phyloP scores from a whole-genome alignment of 2,113 vertebrate genomes.

The Setophaga coronata region DNA sequence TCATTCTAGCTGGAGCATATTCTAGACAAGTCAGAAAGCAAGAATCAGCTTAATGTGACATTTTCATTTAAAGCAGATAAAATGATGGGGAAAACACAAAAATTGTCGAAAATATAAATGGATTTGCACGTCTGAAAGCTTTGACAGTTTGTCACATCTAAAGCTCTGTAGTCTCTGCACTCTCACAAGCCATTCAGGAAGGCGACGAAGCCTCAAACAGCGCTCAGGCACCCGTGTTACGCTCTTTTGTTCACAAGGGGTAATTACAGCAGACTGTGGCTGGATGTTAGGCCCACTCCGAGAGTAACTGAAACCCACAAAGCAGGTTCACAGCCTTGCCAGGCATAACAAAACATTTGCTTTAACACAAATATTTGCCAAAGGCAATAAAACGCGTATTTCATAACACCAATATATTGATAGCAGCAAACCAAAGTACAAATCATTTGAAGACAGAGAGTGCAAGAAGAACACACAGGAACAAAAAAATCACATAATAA shows the following conservation, averaged over 20 bases:
- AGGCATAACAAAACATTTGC: not conserved
- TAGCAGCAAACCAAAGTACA: not conserved
- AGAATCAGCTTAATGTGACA: not conserved
- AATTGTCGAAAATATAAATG: not conserved
- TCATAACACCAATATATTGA: not conserved
- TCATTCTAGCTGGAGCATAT: not conserved
- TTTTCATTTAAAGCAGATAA: not conserved
- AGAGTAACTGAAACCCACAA: not conserved
- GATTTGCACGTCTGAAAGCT: not conserved
- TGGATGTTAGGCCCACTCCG: not conserved
- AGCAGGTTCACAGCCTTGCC: not conserved
- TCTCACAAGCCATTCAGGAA: not conserved
- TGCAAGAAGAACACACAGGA: not conserved
- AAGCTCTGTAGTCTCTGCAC: not conserved
- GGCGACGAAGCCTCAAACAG: not conserved
- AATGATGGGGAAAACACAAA: not conserved
- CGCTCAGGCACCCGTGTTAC: not conserved
- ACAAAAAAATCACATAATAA: not conserved
- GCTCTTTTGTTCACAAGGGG: slow-evolving; percentile 16
- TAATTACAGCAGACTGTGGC: slow-evolving; percentile 17
- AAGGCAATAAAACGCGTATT: not conserved
- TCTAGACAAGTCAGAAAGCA: not conserved
- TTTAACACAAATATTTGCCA: not conserved
- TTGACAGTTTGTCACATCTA: not conserved
- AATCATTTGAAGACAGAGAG: not conserved